Base-by-base conservation (phyloP, 2,888 invertebrate genomes). In the Sarcophaga subvicina region DNA sequence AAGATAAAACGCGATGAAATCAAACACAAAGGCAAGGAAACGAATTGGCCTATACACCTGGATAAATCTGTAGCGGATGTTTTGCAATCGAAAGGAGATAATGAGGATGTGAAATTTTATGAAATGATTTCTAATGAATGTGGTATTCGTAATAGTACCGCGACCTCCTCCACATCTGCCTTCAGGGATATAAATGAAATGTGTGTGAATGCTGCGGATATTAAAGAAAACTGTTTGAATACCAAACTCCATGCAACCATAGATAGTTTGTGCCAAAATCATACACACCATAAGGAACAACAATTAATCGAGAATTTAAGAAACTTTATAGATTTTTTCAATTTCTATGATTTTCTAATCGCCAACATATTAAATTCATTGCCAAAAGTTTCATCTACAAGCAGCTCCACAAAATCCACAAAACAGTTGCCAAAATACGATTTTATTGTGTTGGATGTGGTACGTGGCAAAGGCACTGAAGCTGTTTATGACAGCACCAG, bases 361-460 rank as follows among this genome's bases (percentile, higher is more conserved):
- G 89, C 90, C 25, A 91, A 90, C 72, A 71, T 88, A 22, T 60
- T 88, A 59, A 83, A 85, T 73, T 12, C 63, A 37, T 37, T 10
- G 73, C 66, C 54, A 64, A 63, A 54, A 69, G 20, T 62, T 62
- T 2, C 59, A 71, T 59, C 78, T 27, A 54, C 77, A 47, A 11
- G 71, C 10, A 25, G 79, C 45, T 37, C 37, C 37, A 37, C 37
- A 10, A 71, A 80, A 59, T 75, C 66, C 70, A 63, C 66, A 25
- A 82, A 83, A 63, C 86, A 88, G 76, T 70, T 89, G 78, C 89
- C 91, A 63, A 92, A 92, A 90, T 94, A 91, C 88, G 93, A 94
- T 91, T 94, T 94, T 84, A 90, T 94, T 70, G 93, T 94, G 8
- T 89, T 94, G 70, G 93, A 94, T 89, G 91, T 94, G 81, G 92